These are phyloP conservation scores for Ophion ventricosus DNA, from an alignment of 2,888 invertebrate species.

Conservation along the genomic window DNA sequence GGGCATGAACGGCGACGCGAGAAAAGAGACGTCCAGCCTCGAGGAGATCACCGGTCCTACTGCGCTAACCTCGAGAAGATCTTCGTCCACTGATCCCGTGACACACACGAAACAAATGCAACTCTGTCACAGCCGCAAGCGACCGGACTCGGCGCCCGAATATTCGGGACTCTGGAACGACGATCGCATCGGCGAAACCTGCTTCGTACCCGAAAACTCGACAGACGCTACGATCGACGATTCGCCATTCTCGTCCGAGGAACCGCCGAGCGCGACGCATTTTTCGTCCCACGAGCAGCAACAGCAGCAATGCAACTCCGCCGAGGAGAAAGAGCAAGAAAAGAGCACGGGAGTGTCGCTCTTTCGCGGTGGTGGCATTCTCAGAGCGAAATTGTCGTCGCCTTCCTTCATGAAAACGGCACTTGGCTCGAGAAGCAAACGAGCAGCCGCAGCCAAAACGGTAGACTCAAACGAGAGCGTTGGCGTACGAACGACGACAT, in stretches of 20 bases:
- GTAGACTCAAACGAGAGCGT: slow-evolving; percentile 68
- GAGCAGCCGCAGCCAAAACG: slow-evolving; percentile 34
- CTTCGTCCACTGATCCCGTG: slow-evolving; percentile 72
- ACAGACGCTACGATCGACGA: not conserved
- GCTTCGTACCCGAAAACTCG: not conserved
- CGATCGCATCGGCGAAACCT: slow-evolving; percentile 43
- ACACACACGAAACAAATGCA: slow-evolving; percentile 52
- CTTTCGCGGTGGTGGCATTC: slow-evolving; percentile 64
- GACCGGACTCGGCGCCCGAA: slow-evolving; percentile 76
- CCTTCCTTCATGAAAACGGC: slow-evolving; percentile 84
- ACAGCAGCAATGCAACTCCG: not conserved
- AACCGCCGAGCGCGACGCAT: slow-evolving; percentile 50
- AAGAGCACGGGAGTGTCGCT: slow-evolving; percentile 19
- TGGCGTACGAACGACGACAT: slow-evolving; percentile 75
- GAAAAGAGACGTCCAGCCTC: slow-evolving; percentile 56
- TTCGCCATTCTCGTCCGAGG: not conserved
- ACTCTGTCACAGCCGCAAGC: slow-evolving; percentile 53
- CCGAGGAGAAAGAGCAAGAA: slow-evolving; percentile 15
- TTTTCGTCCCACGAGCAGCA: slow-evolving; percentile 27
- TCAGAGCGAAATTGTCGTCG: slow-evolving; percentile 75
- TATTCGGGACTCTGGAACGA: slow-evolving; percentile 63
- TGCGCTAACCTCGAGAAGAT: slow-evolving; percentile 71
- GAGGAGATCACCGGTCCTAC: slow-evolving; percentile 63
- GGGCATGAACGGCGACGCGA: slow-evolving; percentile 63
- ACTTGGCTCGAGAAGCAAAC: slow-evolving; percentile 80